Evolutionary conservation across 1,140 invertebrate genomes (phyloP).

Genomic region (Hypothenemus hampei): DNA sequence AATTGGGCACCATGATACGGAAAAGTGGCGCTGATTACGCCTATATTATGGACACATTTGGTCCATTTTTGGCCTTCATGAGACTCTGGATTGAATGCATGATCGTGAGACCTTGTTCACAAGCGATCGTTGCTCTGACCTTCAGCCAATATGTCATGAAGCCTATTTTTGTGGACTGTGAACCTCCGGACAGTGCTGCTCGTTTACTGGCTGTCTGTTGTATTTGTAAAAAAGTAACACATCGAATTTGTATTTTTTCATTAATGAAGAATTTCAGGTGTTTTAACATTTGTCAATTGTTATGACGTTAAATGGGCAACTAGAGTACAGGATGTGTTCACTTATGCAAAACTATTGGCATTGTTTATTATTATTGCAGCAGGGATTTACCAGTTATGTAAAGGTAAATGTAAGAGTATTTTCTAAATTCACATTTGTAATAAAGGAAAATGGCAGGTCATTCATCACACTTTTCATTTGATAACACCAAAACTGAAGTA

Average conservation of each 20-base stretch:
- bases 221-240: conserved; percentile 92
- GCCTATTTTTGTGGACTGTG: conserved; percentile 84
- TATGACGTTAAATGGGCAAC: conserved; percentile 96
- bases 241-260: too few species aligned
- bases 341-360: conserved; percentile 92
- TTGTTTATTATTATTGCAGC: conserved; percentile 89
- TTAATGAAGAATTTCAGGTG: too few species aligned
- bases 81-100: conserved; percentile 97
- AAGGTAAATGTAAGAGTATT: too few species aligned
- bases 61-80: conserved; percentile 90
- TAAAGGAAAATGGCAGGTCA: too few species aligned
- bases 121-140: conserved; percentile 90
- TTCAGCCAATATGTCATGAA: conserved; percentile 91
- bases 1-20: conserved; percentile 92
- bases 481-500: conserved; percentile 80
- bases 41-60: conserved; percentile 96
- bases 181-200: conserved; percentile 74
- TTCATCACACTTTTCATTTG: conserved; percentile 89
- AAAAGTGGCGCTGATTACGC: conserved; percentile 94
- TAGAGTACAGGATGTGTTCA: conserved; percentile 93
- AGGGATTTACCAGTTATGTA: conserved; percentile 75
- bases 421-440: too few species aligned
- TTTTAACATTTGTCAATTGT: conserved; percentile 95
- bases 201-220: conserved; percentile 83
- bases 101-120: conserved; percentile 93